These are phyloP conservation scores for Pyrocephalus nanus DNA, from an alignment of 2,797 vertebrate genomes.

Conservation along the genomic window DNA sequence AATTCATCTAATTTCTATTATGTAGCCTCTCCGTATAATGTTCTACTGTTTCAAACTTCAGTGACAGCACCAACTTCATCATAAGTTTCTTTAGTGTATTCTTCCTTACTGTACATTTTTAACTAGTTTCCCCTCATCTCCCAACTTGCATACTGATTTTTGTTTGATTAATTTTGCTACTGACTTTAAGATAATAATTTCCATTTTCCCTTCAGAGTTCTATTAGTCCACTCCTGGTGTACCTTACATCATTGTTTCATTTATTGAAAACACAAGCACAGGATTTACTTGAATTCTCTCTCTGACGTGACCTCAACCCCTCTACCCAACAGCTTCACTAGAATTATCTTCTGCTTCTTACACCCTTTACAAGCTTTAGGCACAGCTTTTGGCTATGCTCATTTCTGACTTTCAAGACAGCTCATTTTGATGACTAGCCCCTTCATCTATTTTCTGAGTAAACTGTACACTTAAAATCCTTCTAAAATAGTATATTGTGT, in stretches of 20 bases:
- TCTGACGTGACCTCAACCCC: not conserved
- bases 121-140: not conserved
- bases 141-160: not conserved
- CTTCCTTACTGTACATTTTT: not conserved
- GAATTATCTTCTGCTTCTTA: not conserved
- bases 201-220: not conserved
- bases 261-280: not conserved
- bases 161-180: not conserved
- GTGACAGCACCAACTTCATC: not conserved
- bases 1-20: not conserved
- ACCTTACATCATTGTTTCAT: not conserved
- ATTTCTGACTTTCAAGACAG: not conserved
- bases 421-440: not conserved
- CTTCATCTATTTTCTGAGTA: not conserved
- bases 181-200: not conserved
- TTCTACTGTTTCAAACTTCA: not conserved
- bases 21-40: not conserved
- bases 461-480: not conserved
- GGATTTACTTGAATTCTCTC: not conserved
- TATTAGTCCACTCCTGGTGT: not conserved
- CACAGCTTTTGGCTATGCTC: not conserved
- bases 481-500: not conserved
- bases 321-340: not conserved
- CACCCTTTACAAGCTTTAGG: not conserved
- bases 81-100: not conserved